Evolutionary conservation across 2,113 vertebrate genomes (phyloP), one percentile per base, ranked within the genome.

Genomic region (Corapipo altera): DNA sequence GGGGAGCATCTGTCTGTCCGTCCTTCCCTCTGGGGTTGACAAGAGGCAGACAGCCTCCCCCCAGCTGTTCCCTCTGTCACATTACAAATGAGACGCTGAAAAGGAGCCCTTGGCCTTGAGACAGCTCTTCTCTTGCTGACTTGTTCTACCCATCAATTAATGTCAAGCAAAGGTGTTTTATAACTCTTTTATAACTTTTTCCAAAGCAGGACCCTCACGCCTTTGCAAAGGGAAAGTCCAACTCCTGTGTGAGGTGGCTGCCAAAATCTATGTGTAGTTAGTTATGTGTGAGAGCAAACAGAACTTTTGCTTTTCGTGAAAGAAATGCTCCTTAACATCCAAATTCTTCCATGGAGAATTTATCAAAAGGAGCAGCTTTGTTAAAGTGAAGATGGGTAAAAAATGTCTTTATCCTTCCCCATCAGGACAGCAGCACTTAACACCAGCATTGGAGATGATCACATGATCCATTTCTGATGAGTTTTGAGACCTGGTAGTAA

Each of bases 41-140:
- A 62, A 90, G 92, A 95, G 91, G 76, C 86, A 92, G 93, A 93
- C 51, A 12, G 82, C 70, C 41, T 94, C 55, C 52, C 89, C 95
- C 97, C 96, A 98, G 98, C 98, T 98, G 98, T 98, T 98, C 95
- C 88, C 90, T 97, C 85, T 97, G 97, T 98, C 96, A 95, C 43
- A 39, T 98, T 98, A 98, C 97, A 98, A 98, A 98, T 98, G 97
- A 98, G 98, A 98, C 52, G 95, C 97, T 98, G 97, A 98, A 98
- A 98, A 97, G 97, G 93, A 96, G 96, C 96, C 93, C 91, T 97
- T 96, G 88, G 97, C 96, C 95, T 96, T 95, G 89, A 98, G 96
- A 97, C 97, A 97, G 94, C 95, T 96, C 94, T 95, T 91, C 95
- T 98, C 96, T 97, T 98, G 91, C 93, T 94, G 88, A 98, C 96